Evolutionary conservation across 92 coral and sea anemone genomes (phyloP).

Genomic region (Metridium senile): DNA sequence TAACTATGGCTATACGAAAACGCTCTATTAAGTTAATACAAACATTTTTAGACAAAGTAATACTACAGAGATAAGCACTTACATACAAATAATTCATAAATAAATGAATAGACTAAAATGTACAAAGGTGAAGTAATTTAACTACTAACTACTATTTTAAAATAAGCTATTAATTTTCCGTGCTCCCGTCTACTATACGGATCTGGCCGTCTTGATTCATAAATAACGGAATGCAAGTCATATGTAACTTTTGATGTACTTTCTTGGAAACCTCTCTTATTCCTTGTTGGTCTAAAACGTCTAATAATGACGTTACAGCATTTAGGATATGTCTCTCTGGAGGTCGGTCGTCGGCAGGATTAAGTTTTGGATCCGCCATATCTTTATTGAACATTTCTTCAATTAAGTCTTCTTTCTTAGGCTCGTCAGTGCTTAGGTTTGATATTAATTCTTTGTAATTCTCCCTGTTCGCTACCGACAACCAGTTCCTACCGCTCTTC

Average conservation of each 20-base stretch:
- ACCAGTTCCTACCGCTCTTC: constrained; percentile 68
- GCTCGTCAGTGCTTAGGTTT: constrained; percentile 35
- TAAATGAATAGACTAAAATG: no score
- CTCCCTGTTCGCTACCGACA: constrained; percentile 39
- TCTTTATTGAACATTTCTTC: constrained; percentile 73
- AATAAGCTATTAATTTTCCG: constrained; percentile 23
- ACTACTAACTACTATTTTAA: not conserved
- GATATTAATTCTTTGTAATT: constrained; percentile 35
- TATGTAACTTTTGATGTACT: constrained; percentile 80
- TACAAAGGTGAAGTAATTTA: no score
- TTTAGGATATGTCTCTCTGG: constrained; percentile 76
- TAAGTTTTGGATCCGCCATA: constrained; percentile 42
- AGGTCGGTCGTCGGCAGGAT: constrained; percentile 43
- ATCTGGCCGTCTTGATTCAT: constrained; percentile 75
- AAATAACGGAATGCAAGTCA: constrained; percentile 80
- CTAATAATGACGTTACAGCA: constrained; percentile 74
- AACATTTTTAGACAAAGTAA: no score
- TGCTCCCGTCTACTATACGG: constrained; percentile 82
- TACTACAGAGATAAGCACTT: no score
- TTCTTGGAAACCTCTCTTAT: constrained; percentile 63
- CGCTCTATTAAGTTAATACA: no score
- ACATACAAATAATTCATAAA: no score
- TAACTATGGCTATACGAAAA: no score
- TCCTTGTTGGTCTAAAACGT: constrained; percentile 54
- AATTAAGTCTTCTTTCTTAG: constrained; percentile 28